phyloP scores from a whole-genome alignment of 2,888 invertebrate species.

The Megaustenia siamemsis region DNA sequence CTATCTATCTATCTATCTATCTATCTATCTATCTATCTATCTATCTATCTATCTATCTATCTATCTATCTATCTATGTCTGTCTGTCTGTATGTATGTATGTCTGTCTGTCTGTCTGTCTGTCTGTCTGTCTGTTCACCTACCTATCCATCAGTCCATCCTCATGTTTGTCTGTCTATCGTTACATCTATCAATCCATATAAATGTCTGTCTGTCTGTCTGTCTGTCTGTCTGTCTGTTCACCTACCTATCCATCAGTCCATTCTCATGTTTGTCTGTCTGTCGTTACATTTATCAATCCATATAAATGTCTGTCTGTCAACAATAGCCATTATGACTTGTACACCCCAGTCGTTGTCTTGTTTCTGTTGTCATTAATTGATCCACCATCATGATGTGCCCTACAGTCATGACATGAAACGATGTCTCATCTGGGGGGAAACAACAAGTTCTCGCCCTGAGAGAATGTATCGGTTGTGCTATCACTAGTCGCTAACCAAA shows the following conservation, averaged over 20 bases:
- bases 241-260: not conserved
- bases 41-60: conserved; percentile 9
- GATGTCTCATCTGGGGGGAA: no score
- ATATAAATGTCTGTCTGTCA: not conserved
- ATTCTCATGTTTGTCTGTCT: not conserved
- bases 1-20: not conserved
- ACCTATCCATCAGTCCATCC: not conserved
- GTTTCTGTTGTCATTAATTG: no score
- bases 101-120: not conserved
- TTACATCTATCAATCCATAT: not conserved
- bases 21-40: conserved; percentile 9
- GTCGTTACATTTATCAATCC: not conserved
- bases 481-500: no score
- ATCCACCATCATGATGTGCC: no score
- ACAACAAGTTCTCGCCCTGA: no score
- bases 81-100: not conserved
- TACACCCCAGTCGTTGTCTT: no score
- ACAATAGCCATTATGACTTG: no score
- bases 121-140: not conserved
- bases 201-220: not conserved
- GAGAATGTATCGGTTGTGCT: no score
- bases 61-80: conserved; percentile 1
- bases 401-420: no score
- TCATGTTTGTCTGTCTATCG: not conserved
- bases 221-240: not conserved